Evolutionary conservation across 2,797 vertebrate genomes (phyloP).

Genomic region (Poecilia picta): DNA sequence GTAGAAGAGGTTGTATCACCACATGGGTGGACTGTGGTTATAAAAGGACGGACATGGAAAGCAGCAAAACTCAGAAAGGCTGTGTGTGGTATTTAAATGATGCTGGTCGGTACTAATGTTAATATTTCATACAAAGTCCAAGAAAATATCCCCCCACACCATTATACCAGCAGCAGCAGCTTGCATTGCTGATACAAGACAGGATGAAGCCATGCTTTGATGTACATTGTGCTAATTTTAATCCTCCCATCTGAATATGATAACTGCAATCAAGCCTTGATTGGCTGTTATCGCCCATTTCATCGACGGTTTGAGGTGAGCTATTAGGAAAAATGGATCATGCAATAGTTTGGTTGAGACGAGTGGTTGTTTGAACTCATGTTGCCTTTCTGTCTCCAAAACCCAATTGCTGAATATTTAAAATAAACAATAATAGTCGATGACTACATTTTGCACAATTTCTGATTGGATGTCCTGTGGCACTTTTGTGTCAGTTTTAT

Average conservation of each 20-base stretch:
- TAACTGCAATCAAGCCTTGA: not conserved
- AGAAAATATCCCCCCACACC: not conserved
- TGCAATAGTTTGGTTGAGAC: not conserved
- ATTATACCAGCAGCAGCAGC: not conserved
- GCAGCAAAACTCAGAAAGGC: not conserved
- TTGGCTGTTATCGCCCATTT: not conserved
- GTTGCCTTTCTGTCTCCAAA: not conserved
- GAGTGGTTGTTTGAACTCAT: not conserved
- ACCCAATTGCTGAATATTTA: not conserved
- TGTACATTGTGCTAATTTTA: not conserved
- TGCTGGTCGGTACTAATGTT: not conserved
- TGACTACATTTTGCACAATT: not conserved
- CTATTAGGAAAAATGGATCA: not conserved
- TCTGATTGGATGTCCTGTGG: not conserved
- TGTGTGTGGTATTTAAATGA: not conserved
- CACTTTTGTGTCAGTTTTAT: not conserved
- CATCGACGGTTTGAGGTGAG: not conserved
- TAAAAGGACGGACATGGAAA: not conserved
- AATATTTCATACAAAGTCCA: not conserved
- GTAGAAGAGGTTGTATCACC: not conserved
- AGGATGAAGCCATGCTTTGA: not conserved
- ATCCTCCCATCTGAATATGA: slow-evolving; percentile 1
- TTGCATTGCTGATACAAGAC: not conserved
- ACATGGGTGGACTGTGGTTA: not conserved
- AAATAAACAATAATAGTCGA: not conserved